Conservation (phyloP, 1,140 invertebrate species). For the Cydia strobilella region DNA sequence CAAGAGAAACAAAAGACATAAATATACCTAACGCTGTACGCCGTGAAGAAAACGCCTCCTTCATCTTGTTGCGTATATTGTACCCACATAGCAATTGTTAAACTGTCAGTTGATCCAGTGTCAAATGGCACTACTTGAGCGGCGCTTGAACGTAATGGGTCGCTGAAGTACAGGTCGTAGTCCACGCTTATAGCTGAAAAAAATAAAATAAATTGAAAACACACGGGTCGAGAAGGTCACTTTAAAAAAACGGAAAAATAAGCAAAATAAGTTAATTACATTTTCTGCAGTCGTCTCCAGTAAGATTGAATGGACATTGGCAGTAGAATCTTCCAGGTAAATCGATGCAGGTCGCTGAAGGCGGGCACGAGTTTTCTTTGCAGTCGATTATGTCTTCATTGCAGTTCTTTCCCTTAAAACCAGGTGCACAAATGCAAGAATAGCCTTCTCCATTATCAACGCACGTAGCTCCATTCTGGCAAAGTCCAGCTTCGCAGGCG, state of each 20-base stretch:
- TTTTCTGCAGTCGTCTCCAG: constrained; percentile 97
- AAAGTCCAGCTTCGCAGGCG: constrained; percentile 92
- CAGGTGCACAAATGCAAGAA: constrained; percentile 91
- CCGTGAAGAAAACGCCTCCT: constrained; percentile 95
- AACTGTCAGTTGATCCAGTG: constrained; percentile 86
- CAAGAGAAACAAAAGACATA: background rate
- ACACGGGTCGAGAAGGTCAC: background rate
- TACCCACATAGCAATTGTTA: constrained; percentile 97
- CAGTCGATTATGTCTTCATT: constrained; percentile 96
- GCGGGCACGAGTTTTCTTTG: constrained; percentile 95
- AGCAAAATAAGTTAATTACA: constrained; percentile 80
- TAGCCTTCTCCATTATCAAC: constrained; percentile 91
- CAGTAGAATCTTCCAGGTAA: constrained; percentile 96
- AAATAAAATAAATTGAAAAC: constrained; percentile 30
- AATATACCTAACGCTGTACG: constrained; percentile 87
- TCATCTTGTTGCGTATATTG: constrained; percentile 95
- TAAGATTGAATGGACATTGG: constrained; percentile 97
- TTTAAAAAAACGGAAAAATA: constrained; percentile 19
- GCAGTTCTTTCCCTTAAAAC: constrained; percentile 93
- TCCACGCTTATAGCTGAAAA: constrained; percentile 94
- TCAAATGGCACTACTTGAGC: constrained; percentile 95
- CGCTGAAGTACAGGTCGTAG: constrained; percentile 97
- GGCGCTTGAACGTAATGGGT: constrained; percentile 92
- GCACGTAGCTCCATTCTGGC: constrained; percentile 96
- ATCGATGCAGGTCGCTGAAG: constrained; percentile 96